Evolutionary conservation across 2,888 invertebrate species (phyloP), one percentile per base, ranked within the genome.

Genomic region (Agonum fuliginosum): DNA sequence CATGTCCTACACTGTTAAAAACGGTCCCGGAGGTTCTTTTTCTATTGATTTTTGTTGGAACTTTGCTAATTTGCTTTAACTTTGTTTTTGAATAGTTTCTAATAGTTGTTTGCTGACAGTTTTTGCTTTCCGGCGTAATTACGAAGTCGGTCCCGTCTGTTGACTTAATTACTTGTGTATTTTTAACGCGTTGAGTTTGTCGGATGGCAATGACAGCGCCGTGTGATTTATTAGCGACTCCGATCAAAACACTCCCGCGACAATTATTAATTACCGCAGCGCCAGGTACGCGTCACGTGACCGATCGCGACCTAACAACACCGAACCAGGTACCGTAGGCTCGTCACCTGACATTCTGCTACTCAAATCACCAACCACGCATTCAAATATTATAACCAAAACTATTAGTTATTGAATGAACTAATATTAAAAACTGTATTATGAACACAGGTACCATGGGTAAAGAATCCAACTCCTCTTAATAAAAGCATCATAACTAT

Each of bases 31-130:
- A 12, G n/a, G 58, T 76, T 77, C 77, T 77, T 77, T 77, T 77
- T 77, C 77, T 77, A 77, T 77, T 77, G 77, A 77, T 77, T 77
- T 77, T 69, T 70, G 70, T 77, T 77, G 51, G 54, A 77, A 77
- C 77, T 77, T 77, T 77, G 46, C 54, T 77, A 77, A 77, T 77
- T 77, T 77, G 77, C 75, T 69, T 54, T 70, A 77, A 77, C 77
- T 77, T 77, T 77, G 70, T 77, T 77, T 70, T 37, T 34, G 70
- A 77, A 77, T 75, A 75, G 75, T 75, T 75, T 75, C 75, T 75
- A 75, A 75, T 75, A 67, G 75, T 75, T 75, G 75, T 75, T 75
- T 75, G 75, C 67, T 75, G 75, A 75, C 75, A 75, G 75, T 75
- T 75, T 67, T 48, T 22, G 67, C 48, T 75, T 67, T 24, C 20